Evolutionary conservation across 92 coral and sea anemone species (phyloP), one percentile per base, ranked within the genome.

Genomic region (Heliopora coerulea): DNA sequence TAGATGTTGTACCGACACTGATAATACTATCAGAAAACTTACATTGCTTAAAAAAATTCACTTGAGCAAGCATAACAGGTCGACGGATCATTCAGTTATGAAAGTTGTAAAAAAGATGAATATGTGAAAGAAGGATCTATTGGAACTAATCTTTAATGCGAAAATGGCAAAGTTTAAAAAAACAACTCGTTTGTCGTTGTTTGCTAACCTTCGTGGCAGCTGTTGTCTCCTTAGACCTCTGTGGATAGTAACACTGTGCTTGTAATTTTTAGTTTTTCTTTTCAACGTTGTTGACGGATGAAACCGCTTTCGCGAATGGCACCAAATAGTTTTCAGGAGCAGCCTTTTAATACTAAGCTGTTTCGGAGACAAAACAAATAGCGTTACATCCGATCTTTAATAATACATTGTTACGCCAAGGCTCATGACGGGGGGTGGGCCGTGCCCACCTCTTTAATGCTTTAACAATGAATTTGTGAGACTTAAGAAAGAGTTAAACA

Each of bases 161-260:
- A 15, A 59, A 59, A 31, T 30, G 67, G 3, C 32, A 1, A 0
- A 28, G 3, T 23, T 25, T 25, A 58, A 3, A 25, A 4, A 31
- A 41, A 61, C 34, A 64, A 66, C 23, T 18, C 25, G 56, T 66
- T 66, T 66, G 72, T 64, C 67, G 8, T 61, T 35, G 73, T 66
- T 66, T 66, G 58, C 73, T 66, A 66, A 66, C 73, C 73, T 66
- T 37, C 19, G 32, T 64, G 27, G 46, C 40, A 42, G 73, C 59
- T 66, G 3, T 34, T 66, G 19, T 19, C 19, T 66, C 23, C 35
- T 48, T 27, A 11, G 31, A 42, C 33, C 40, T 66, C 31, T 19
- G 5, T 17, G 37, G 54, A 48, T 39, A 46, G 18, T 27, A 3
- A 13, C 3, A 24, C n/a, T 18, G 25, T 64, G 49, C 3, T 41